Percentiles rank a stretch among this genome's conserved stretches.
Evolutionary conservation across 2,797 vertebrate genomes (phyloP).

Genomic region (Limnodromus scolopaceus): DNA sequence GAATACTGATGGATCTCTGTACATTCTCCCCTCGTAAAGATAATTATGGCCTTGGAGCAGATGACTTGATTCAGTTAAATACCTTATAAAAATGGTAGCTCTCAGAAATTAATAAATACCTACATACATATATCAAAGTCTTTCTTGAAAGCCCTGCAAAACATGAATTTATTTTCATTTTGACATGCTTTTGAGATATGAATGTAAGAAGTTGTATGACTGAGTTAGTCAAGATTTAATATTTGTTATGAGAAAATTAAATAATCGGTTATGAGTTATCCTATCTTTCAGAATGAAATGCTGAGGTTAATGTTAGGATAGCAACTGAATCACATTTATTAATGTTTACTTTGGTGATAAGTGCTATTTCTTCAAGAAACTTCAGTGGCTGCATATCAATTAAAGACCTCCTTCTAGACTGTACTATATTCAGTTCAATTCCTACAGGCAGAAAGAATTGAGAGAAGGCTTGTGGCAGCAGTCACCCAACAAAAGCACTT

Average conservation of each 20-base stretch:
- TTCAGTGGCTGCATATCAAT: not conserved
- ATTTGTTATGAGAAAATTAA: not conserved
- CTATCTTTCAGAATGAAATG: conserved; percentile 6
- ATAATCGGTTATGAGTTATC: not conserved
- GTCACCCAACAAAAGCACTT: not conserved
- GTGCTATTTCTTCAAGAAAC: not conserved
- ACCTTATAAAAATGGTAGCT: not conserved
- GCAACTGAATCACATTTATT: not conserved
- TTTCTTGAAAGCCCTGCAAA: not conserved
- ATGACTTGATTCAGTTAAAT: not conserved
- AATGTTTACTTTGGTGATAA: not conserved
- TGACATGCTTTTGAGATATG: not conserved
- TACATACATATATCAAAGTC: not conserved
- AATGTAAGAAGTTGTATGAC: not conserved
- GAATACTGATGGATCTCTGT: conserved; percentile 6
- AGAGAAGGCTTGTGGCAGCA: not conserved
- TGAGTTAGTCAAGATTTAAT: not conserved
- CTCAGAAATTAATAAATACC: conserved; percentile 6
- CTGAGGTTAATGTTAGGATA: not conserved
- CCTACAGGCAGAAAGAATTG: not conserved
- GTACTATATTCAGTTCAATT: not conserved
- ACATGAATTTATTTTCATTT: not conserved
- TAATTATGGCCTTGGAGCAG: not conserved
- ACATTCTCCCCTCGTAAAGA: not conserved
- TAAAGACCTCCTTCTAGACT: not conserved